Evolutionary conservation across 2,797 vertebrate genomes (phyloP).

Genomic region (Trematomus bernacchii): DNA sequence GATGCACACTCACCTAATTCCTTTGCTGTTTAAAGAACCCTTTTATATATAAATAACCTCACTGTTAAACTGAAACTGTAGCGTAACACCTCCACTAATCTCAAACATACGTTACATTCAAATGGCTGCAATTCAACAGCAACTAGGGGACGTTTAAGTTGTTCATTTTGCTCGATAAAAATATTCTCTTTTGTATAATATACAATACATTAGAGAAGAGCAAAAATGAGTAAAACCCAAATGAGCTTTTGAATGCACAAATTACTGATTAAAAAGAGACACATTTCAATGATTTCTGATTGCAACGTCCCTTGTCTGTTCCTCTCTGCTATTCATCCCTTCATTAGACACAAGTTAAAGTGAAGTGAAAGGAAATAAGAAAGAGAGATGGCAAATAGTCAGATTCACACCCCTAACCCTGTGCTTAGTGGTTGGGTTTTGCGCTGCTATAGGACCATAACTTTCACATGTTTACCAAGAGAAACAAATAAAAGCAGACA

Average conservation of each 20-base stretch:
- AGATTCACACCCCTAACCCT: no score
- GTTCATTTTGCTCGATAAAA: not conserved
- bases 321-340: not conserved
- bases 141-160: not conserved
- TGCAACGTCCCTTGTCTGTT: not conserved
- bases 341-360: not conserved
- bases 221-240: not conserved
- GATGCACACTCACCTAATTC: not conserved
- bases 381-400: no score
- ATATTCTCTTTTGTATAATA: not conserved
- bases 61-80: not conserved
- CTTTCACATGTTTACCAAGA: no score
- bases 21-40: slow-evolving; percentile 5
- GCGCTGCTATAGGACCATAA: no score
- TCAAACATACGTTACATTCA: not conserved
- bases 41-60: slow-evolving; percentile 7
- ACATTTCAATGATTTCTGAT: slow-evolving; percentile 6
- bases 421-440: no score
- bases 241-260: slow-evolving; percentile 1
- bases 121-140: not conserved
- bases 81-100: not conserved
- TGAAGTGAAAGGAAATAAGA: not conserved
- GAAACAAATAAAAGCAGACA: no score
- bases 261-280: slow-evolving; percentile 14
- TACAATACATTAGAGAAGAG: not conserved